Base-by-base conservation (phyloP, 2,797 vertebrate genomes). In the Lophotriccus pileatus region DNA sequence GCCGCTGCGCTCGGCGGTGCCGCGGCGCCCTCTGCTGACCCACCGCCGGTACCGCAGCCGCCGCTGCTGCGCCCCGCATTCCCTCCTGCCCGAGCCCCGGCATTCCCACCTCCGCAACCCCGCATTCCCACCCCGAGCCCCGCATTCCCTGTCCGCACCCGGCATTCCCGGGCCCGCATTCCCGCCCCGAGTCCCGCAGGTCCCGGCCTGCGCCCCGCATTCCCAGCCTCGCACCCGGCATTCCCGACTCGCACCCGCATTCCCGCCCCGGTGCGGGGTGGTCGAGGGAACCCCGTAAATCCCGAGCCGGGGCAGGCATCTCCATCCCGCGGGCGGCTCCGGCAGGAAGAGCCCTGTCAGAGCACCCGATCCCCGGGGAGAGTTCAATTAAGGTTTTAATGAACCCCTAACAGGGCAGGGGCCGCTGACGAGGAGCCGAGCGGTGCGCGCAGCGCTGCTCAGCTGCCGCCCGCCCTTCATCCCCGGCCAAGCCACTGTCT, bases 401-500 rank as follows among this genome's bases (percentile, higher is more conserved):
- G 6, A 69, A 60, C 15, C 8, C 64, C 44, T 39, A 6, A 41
- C 47, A 36, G 70, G 59, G 79, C 75, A 60, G 80, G 67, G 84
- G 68, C 59, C 68, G 80, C 91, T 15, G 10, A 5, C 8, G 56
- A 28, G 9, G 41, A 85, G 92, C 49, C 82, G 28, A 88, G 80
- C 55, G 0, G 86, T 77, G 92, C 89, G 76, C 10, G 79, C 81
- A 32, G 89, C 64, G 5, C 95, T 70, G 87, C 46, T 90, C 85
- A 49, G 83, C 66, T 47, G 69, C 85, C 93, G 88, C 44, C 76
- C 37, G 76, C 84, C 79, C 96, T 91, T 93, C 46, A 88, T 94
- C 84, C 88, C 67, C 93, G 93, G 98, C 98, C 98, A 99, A 98
- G 98, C 98, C 98, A 97, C 98, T 98, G 98, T 98, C 98, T 99